These are phyloP conservation scores for Zaprionus obscuricornis DNA, from an alignment of 2,888 invertebrate genomes.

Conservation along the genomic window DNA sequence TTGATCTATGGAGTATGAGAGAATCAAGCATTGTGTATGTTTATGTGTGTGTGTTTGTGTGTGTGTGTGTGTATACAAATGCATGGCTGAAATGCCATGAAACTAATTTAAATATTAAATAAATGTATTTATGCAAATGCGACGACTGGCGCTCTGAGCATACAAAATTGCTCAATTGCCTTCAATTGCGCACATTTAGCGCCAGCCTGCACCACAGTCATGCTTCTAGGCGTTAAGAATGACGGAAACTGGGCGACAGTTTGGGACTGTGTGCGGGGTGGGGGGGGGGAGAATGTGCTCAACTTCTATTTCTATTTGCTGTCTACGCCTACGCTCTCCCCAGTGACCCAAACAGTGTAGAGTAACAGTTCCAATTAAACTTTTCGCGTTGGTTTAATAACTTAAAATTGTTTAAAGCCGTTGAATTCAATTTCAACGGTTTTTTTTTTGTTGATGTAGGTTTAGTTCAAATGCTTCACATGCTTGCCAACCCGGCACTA, in stretches of 20 bases:
- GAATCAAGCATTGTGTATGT: background rate
- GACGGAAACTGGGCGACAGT: too few species aligned
- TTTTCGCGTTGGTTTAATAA: slow-evolving; percentile 72
- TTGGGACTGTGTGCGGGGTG: too few species aligned
- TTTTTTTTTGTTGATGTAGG: background rate
- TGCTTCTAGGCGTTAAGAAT: too few species aligned
- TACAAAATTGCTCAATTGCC: slow-evolving; percentile 67
- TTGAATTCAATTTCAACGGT: slow-evolving; percentile 40
- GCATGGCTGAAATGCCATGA: slow-evolving; percentile 52
- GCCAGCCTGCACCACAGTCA: slow-evolving; percentile 25
- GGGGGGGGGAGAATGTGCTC: background rate
- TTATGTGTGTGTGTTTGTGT: too few species aligned
- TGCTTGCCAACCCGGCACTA: background rate
- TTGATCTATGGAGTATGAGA: background rate
- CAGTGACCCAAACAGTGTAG: slow-evolving; percentile 22
- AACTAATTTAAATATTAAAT: slow-evolving; percentile 76
- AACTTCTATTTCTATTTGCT: slow-evolving; percentile 22
- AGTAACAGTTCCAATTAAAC: slow-evolving; percentile 64
- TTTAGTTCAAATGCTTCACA: background rate
- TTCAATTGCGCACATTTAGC: slow-evolving; percentile 70
- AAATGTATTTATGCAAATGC: slow-evolving; percentile 74
- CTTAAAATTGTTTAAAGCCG: slow-evolving; percentile 61
- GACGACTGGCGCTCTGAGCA: slow-evolving; percentile 34
- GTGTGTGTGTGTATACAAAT: slow-evolving; percentile 26
- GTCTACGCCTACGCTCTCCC: slow-evolving; percentile 16